These are phyloP conservation scores for Probaryconus sp. DNA, from an alignment of 1,140 invertebrate species.

Conservation along the genomic window DNA sequence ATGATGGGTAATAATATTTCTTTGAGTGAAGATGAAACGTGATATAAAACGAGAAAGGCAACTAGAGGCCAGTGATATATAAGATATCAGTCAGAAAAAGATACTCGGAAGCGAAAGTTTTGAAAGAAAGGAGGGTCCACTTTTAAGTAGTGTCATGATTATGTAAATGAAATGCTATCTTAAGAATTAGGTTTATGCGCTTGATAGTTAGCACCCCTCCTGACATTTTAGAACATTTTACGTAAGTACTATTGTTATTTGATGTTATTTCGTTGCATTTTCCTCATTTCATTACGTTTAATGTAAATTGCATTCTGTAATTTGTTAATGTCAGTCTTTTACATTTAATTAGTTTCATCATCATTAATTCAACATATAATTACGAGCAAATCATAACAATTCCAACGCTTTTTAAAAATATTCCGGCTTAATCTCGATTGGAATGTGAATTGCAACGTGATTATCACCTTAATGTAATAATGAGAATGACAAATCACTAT, in stretches of 20 bases:
- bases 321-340: slow-evolving; percentile 12
- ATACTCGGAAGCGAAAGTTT: slow-evolving; percentile 36
- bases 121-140: slow-evolving; percentile 63
- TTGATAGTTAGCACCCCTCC: slow-evolving; percentile 51
- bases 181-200: slow-evolving; percentile 50
- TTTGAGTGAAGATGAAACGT: slow-evolving; percentile 4
- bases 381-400: slow-evolving; percentile 7
- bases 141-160: slow-evolving; percentile 72
- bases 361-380: slow-evolving; percentile 14
- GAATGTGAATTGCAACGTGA: slow-evolving; percentile 13
- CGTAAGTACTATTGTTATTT: slow-evolving; percentile 49
- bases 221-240: slow-evolving; percentile 33
- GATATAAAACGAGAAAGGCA: slow-evolving; percentile 24
- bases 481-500: slow-evolving; percentile 28
- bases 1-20: not conserved
- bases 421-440: slow-evolving; percentile 3
- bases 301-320: slow-evolving; percentile 20
- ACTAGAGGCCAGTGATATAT: slow-evolving; percentile 12
- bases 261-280: slow-evolving; percentile 40
- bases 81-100: slow-evolving; percentile 21
- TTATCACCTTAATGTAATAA: slow-evolving; percentile 18
- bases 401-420: slow-evolving; percentile 18
- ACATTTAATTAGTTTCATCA: slow-evolving; percentile 16
- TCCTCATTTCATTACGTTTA: slow-evolving; percentile 42
- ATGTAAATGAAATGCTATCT: slow-evolving; percentile 74